phyloP scores from a whole-genome alignment of 1,140 invertebrate genomes.

The Asbolus verrucosus region DNA sequence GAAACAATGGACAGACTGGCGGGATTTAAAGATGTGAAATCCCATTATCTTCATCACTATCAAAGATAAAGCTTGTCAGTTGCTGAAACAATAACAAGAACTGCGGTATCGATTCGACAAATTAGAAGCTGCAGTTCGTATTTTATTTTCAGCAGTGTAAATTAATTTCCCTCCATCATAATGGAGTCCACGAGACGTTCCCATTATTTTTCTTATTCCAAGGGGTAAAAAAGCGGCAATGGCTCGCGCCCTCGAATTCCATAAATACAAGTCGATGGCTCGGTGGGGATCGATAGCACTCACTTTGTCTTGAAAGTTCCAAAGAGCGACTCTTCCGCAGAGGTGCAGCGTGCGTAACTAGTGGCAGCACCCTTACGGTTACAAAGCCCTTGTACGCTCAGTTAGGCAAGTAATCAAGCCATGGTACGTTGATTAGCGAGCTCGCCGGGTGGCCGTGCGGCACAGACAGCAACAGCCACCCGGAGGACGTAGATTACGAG shows the following conservation, averaged over 20 bases:
- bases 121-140: not conserved
- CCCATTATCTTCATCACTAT: too few species aligned
- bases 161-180: constrained; percentile 8
- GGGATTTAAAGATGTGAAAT: too few species aligned
- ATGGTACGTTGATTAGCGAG: constrained; percentile 46
- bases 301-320: constrained; percentile 27
- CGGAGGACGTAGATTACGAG: constrained; percentile 44
- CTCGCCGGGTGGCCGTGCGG: constrained; percentile 26
- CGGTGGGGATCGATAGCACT: not conserved
- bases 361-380: constrained; percentile 12
- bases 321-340: not conserved
- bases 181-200: constrained; percentile 1
- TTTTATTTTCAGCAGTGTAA: not conserved
- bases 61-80: too few species aligned
- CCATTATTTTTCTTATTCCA: constrained; percentile 21
- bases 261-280: constrained; percentile 13
- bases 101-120: not conserved
- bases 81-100: too few species aligned
- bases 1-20: too few species aligned
- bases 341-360: constrained; percentile 26
- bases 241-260: constrained; percentile 11
- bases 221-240: constrained; percentile 11
- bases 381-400: constrained; percentile 40
- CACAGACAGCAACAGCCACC: constrained; percentile 32
- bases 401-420: constrained; percentile 45